Conservation (phyloP, 1,140 invertebrate species). For the Adoxophyes honmai region DNA sequence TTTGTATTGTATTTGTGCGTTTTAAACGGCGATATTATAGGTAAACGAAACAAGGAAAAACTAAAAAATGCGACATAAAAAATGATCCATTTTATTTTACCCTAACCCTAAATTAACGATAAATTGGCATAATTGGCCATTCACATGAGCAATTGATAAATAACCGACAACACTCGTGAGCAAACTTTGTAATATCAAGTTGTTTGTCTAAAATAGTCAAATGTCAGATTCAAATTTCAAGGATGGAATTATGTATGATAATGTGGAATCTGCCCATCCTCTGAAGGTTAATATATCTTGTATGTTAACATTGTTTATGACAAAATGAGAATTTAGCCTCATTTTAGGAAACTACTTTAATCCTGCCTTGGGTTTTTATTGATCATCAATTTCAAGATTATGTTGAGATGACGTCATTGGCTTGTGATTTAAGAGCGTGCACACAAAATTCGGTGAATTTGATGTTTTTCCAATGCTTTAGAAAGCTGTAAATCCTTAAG, state of each 20-base stretch:
- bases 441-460: no score
- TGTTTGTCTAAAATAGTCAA: conserved; percentile 12
- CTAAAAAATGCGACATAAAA: no score
- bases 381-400: conserved; percentile 40
- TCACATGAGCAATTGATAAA: no score
- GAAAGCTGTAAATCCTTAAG: no score
- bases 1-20: no score
- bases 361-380: conserved; percentile 10
- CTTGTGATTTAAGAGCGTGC: conserved; percentile 33
- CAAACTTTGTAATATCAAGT: conserved; percentile 3
- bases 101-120: no score
- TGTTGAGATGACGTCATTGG: conserved; percentile 39
- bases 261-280: background rate
- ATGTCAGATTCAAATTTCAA: conserved; percentile 12
- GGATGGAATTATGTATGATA: conserved; percentile 10
- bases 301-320: background rate
- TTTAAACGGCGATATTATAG: no score
- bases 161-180: background rate
- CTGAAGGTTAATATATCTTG: background rate
- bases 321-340: background rate
- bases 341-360: conserved; percentile 25
- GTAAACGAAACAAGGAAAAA: no score
- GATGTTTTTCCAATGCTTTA: no score
- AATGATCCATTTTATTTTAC: no score
- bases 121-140: no score